These are phyloP conservation scores for Coreoperca whiteheadi DNA, from an alignment of 2,113 vertebrate genomes.

Conservation along the genomic window DNA sequence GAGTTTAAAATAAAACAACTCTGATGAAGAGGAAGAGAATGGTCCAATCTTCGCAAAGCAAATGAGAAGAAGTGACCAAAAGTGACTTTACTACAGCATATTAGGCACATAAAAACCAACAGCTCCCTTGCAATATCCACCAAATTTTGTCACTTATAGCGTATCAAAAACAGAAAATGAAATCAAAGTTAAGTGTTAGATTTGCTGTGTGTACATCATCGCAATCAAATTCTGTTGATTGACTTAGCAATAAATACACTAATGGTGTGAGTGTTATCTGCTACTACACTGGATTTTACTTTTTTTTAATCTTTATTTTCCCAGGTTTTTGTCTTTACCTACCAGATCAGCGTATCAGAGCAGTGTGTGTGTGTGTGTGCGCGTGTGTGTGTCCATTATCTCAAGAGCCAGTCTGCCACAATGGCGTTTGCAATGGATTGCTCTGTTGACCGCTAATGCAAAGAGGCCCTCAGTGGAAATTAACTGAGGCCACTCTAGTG, in stretches of 20 bases:
- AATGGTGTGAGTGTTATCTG: constrained; percentile 29
- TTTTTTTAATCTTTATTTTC: constrained; percentile 5
- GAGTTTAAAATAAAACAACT: not conserved
- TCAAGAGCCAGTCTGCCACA: constrained; percentile 51
- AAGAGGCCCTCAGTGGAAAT: constrained; percentile 74
- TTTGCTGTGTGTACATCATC: not conserved
- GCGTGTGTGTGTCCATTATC: constrained; percentile 55
- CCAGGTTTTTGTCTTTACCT: not conserved
- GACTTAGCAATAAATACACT: constrained; percentile 5
- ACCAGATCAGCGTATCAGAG: not conserved
- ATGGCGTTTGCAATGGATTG: constrained; percentile 61
- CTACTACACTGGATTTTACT: not conserved
- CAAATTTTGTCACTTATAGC: not conserved
- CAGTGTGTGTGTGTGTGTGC: not conserved
- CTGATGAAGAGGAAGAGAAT: not conserved
- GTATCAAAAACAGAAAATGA: not conserved
- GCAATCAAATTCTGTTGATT: not conserved
- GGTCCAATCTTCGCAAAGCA: not conserved
- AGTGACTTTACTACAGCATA: not conserved
- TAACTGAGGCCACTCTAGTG: constrained; percentile 59
- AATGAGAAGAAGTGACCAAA: not conserved
- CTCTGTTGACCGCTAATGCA: constrained; percentile 63
- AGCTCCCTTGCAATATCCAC: not conserved
- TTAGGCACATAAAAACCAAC: no score
- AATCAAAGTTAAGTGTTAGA: not conserved